These are phyloP conservation scores for Zapornia atra DNA, from an alignment of 2,113 vertebrate genomes.

Conservation along the genomic window DNA sequence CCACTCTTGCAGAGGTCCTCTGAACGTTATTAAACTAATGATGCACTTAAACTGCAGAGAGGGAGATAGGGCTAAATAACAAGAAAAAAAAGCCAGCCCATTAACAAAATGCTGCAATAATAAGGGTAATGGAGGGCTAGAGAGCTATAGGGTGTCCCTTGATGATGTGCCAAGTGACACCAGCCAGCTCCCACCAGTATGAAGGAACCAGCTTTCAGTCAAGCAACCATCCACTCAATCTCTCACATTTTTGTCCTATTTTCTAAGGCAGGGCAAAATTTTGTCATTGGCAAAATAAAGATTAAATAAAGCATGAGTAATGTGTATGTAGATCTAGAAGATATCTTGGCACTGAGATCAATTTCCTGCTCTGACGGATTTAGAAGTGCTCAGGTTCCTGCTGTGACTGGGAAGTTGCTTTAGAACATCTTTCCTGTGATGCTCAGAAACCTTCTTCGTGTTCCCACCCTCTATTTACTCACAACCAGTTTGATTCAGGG, in stretches of 20 bases:
- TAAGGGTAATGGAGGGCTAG: neutral
- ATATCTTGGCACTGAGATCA: neutral
- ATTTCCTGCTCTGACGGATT: slow-evolving; percentile 43
- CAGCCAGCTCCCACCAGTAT: neutral
- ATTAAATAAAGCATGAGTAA: slow-evolving; percentile 27
- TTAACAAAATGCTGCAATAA: neutral
- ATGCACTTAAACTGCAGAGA: neutral
- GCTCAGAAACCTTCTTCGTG: slow-evolving; percentile 34
- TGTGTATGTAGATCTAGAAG: slow-evolving; percentile 25
- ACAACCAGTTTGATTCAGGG: slow-evolving; percentile 49
- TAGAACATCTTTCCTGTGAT: slow-evolving; percentile 71
- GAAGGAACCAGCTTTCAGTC: neutral
- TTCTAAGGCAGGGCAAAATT: neutral
- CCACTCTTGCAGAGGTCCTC: neutral
- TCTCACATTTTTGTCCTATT: neutral
- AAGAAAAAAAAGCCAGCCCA: neutral
- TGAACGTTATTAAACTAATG: neutral
- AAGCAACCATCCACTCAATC: neutral
- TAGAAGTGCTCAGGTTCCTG: slow-evolving; percentile 56
- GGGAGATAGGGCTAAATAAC: neutral
- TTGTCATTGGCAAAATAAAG: neutral
- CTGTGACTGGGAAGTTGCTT: slow-evolving; percentile 48
- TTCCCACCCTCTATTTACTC: slow-evolving; percentile 56
- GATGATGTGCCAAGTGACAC: neutral
- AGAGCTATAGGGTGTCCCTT: neutral